Conservation (phyloP, 2,113 vertebrate species). For the Otis tarda region DNA sequence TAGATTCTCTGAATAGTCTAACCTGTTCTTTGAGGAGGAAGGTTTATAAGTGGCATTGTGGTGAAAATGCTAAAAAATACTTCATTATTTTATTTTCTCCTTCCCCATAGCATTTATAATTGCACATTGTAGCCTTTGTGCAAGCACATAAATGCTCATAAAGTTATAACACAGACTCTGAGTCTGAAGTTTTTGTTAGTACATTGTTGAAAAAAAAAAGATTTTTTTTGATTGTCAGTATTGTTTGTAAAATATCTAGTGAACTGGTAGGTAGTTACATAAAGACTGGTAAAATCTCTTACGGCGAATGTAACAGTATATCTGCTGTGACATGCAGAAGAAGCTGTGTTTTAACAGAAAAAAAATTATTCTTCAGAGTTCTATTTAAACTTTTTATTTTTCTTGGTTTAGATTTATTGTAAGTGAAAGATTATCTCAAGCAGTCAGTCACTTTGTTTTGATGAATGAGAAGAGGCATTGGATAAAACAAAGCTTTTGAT, state of each 20-base stretch:
- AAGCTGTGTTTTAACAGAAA: conserved; percentile 1
- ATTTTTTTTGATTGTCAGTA: not conserved
- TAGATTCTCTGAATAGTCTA: not conserved
- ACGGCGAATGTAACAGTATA: not conserved
- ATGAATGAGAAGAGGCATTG: not conserved
- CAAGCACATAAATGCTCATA: not conserved
- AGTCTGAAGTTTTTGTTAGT: not conserved
- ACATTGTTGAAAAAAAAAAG: not conserved
- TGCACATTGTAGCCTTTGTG: not conserved
- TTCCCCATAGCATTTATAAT: not conserved
- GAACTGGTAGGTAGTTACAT: conserved; percentile 11
- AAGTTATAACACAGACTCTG: not conserved
- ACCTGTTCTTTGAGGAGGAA: not conserved
- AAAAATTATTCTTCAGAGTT: not conserved
- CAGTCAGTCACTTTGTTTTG: not conserved
- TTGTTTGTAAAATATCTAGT: not conserved
- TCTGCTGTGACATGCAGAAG: conserved; percentile 1
- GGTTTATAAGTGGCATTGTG: not conserved
- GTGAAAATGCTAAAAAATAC: not conserved
- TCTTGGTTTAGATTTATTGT: conserved; percentile 16
- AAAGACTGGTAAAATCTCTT: not conserved
- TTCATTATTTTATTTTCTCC: not conserved
- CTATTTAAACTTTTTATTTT: not conserved
- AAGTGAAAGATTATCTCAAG: conserved; percentile 30
- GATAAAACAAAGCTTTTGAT: not conserved